Evolutionary conservation across 2,113 vertebrate species (phyloP), one percentile per base, ranked within the genome.

Genomic region (Dasyurus viverrinus): DNA sequence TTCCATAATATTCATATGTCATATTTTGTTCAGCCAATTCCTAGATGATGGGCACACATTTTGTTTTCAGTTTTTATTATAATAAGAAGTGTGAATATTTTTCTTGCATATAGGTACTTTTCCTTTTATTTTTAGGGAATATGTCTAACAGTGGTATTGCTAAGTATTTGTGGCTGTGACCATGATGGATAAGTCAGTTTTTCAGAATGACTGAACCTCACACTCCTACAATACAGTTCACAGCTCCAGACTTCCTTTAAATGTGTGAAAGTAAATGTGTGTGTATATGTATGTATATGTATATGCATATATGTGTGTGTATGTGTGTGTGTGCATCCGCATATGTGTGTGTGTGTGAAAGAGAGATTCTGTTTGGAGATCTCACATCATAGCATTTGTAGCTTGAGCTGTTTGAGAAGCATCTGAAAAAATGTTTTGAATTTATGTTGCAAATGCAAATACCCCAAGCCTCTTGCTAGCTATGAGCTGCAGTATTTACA

Each of bases 361-460:
- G 89, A 50, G 68, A 89, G 55, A 92, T 84, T 95, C 36, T 30
- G 89, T 47, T 52, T 92, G 22, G 54, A 3, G 7, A 91, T 22
- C 53, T 91, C 26, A 1, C 48, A 95, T 91, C 54, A 84, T n/a
- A 95, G 90, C 50, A 84, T 95, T 25, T 93, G 16, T 36, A 91
- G 50, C 14, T 93, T 89, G 89, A 90, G 9, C 52, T 57, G 4
- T 16, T 96, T 97, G 92, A 96, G 89, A 95, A 92, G 89, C 36
- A 94, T 93, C 57, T 94, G 90, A 90, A 92, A 95, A 96, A 68
- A 91, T 24, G 36, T 89, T 97, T 95, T 95, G 57, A 97, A 96
- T 96, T 95, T 96, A 93, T 91, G 30, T 92, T 95, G 52, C 68
- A 92, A 92, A 92, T 92, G 46, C 92, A 90, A 53, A 89, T 8